Evolutionary conservation across 2,888 invertebrate genomes (phyloP).

Genomic region (Laspeyria flexula): DNA sequence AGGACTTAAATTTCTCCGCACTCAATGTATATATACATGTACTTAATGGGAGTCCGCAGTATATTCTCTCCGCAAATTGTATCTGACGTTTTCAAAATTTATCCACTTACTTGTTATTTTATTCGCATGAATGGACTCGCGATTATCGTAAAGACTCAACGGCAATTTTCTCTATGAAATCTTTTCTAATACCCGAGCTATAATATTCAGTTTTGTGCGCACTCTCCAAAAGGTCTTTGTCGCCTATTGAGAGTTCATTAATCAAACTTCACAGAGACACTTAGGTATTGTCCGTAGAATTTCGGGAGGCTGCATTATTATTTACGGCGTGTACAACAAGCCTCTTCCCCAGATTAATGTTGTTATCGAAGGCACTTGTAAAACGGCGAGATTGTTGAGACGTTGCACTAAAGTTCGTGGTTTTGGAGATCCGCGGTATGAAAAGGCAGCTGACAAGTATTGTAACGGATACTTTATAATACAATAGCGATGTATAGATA

Average conservation of each 20-base stretch:
- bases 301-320: constrained; percentile 57
- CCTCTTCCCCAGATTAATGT: constrained; percentile 54
- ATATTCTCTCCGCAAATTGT: constrained; percentile 9
- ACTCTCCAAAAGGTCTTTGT: constrained; percentile 32
- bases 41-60: constrained; percentile 6
- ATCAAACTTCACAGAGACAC: constrained; percentile 62
- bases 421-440: constrained; percentile 1
- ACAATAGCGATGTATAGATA: background rate
- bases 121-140: constrained; percentile 17
- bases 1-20: background rate
- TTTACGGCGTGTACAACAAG: constrained; percentile 51
- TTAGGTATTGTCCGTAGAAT: constrained; percentile 57
- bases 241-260: constrained; percentile 57
- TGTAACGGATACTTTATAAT: background rate
- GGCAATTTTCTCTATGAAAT: constrained; percentile 28
- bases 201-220: constrained; percentile 36
- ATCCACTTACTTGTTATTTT: constrained; percentile 22
- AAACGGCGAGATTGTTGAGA: constrained; percentile 25
- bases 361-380: constrained; percentile 42
- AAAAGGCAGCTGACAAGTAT: constrained; percentile 5
- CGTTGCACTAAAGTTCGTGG: constrained; percentile 18
- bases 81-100: constrained; percentile 14
- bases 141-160: constrained; percentile 30
- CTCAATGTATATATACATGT: background rate
- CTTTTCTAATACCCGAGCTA: constrained; percentile 24